A percentile compares a stretch with the other conserved stretches of the same genome.
These are phyloP conservation scores for Amazona vittata DNA, from an alignment of 2,113 vertebrate species.

Conservation along the genomic window DNA sequence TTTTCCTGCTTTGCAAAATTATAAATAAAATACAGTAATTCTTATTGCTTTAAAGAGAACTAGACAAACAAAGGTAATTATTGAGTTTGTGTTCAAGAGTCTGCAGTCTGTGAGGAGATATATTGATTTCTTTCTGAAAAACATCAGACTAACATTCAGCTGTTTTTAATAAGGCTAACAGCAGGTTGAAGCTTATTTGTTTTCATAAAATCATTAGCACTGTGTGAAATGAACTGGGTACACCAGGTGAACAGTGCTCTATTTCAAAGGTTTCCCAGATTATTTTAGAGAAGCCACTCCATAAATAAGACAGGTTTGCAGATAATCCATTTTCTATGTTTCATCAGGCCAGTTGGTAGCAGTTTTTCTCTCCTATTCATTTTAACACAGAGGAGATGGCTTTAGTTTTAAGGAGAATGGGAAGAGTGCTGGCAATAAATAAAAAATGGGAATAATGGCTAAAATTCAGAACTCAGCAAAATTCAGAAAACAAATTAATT, in stretches of 20 bases:
- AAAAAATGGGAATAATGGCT: background rate
- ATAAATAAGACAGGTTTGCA: background rate
- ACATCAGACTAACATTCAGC: background rate
- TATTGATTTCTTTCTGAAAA: background rate
- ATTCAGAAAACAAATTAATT: background rate
- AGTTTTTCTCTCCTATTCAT: background rate
- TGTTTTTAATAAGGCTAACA: background rate
- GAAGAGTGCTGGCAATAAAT: background rate
- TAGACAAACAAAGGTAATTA: background rate
- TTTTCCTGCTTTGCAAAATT: background rate
- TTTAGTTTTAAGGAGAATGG: background rate
- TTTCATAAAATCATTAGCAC: background rate
- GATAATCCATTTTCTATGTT: background rate
- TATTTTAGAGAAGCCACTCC: background rate
- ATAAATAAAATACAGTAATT: background rate
- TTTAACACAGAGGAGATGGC: background rate
- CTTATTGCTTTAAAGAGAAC: background rate
- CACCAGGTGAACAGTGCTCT: background rate
- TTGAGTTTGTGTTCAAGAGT: background rate
- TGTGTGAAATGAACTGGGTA: background rate
- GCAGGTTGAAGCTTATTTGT: background rate
- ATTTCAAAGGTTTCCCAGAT: background rate
- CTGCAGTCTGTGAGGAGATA: background rate
- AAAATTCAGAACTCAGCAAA: background rate
- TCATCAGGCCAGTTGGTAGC: background rate